A percentile compares a stretch with the other conserved stretches of the same genome.
These are phyloP conservation scores for Catotricha subobsoleta DNA, from an alignment of 2,888 invertebrate species.

Conservation along the genomic window DNA sequence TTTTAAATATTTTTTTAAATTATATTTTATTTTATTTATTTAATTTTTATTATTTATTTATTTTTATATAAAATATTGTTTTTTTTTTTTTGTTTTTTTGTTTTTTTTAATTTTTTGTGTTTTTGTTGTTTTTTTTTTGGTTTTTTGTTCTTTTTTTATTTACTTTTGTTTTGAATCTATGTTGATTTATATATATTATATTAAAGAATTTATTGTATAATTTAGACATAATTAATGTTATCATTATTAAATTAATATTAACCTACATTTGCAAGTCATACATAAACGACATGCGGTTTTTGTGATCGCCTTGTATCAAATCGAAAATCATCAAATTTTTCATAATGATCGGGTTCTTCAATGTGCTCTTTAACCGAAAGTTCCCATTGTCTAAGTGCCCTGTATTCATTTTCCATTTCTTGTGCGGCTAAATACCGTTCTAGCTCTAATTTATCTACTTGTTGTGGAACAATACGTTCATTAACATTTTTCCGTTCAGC, in stretches of 20 bases:
- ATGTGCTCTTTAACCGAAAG: constrained; percentile 24
- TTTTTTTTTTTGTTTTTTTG: neutral
- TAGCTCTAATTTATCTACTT: constrained; percentile 27
- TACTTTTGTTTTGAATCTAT: neutral
- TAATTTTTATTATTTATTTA: neutral
- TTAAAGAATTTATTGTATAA: too few relatives aligned
- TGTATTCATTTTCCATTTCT: constrained; percentile 28
- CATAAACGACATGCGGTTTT: constrained; percentile 34
- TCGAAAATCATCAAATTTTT: constrained; percentile 30
- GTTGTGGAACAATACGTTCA: constrained; percentile 27
- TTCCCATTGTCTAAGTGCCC: constrained; percentile 29
- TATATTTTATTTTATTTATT: neutral
- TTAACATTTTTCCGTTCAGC: constrained; percentile 28
- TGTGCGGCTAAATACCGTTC: constrained; percentile 30
- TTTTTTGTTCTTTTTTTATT: neutral
- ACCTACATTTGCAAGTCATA: constrained; percentile 29
- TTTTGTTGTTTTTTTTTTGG: neutral
- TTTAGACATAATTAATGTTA: too few relatives aligned
- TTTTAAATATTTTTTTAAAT: too few relatives aligned
- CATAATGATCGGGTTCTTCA: constrained; percentile 28
- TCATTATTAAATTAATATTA: too few relatives aligned
- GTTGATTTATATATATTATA: neutral
- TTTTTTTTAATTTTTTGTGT: neutral
- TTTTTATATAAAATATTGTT: neutral
- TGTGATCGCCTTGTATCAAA: constrained; percentile 30